phyloP scores from a whole-genome alignment of 2,113 vertebrate genomes.

The Cariama cristata region DNA sequence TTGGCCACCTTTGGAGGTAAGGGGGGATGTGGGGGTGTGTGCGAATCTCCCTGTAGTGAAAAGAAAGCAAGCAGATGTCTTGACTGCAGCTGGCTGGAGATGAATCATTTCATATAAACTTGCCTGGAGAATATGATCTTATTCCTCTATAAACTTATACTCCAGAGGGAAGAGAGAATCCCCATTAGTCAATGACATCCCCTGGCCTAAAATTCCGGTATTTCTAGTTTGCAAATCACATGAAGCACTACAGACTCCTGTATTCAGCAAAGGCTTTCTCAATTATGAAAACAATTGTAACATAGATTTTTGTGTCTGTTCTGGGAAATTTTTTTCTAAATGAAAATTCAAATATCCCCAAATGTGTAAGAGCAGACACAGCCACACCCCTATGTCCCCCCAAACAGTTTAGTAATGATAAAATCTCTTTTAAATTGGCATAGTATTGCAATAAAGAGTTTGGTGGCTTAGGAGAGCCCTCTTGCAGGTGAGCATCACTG shows the following conservation, averaged over 20 bases:
- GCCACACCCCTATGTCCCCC: background rate
- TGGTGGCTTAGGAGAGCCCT: background rate
- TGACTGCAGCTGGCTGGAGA: conserved; percentile 61
- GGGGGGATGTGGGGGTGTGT: background rate
- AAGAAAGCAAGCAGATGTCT: conserved; percentile 65
- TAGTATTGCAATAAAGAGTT: background rate
- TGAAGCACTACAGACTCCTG: background rate
- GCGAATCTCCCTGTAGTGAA: conserved; percentile 30
- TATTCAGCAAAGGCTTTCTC: background rate
- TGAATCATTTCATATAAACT: conserved; percentile 55
- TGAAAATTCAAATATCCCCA: background rate
- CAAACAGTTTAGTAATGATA: background rate
- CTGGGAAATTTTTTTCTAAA: background rate
- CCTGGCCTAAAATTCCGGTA: conserved; percentile 19
- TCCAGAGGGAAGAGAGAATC: conserved; percentile 52
- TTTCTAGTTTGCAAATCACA: conserved; percentile 7
- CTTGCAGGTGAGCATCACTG: background rate
- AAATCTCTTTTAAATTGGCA: background rate
- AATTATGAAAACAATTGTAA: background rate
- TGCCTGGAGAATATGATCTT: conserved; percentile 56
- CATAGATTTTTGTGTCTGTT: background rate
- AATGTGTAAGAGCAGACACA: background rate
- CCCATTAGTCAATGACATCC: conserved; percentile 38
- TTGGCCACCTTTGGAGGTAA: conserved; percentile 21
- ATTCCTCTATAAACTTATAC: conserved; percentile 34